Evolutionary conservation across 2,888 invertebrate genomes (phyloP).

Genomic region (Apoda limacodes): DNA sequence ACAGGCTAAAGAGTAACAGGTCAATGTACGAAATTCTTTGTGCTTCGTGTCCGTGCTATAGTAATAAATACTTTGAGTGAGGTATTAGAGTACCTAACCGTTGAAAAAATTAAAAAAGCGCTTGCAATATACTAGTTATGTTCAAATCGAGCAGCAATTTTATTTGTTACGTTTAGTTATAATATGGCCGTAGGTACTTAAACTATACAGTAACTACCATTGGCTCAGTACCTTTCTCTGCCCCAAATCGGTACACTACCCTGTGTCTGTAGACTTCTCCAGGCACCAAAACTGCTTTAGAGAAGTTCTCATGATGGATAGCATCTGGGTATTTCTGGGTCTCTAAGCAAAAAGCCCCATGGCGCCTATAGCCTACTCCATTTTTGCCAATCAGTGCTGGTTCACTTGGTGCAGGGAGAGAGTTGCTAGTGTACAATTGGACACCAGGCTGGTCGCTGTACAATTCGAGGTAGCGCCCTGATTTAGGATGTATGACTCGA

Average conservation of each 20-base stretch:
- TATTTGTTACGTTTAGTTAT: background rate
- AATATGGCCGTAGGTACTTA: no score
- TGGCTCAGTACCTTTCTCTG: slow-evolving; percentile 20
- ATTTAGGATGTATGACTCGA: slow-evolving; percentile 73
- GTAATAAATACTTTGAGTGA: no score
- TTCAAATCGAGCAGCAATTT: no score
- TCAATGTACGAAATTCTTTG: no score
- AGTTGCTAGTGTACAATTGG: slow-evolving; percentile 88
- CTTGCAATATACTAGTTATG: no score
- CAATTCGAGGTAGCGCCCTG: slow-evolving; percentile 82
- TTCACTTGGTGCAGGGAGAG: slow-evolving; percentile 68
- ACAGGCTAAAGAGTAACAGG: no score
- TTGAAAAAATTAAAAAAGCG: no score
- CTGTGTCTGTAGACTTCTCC: slow-evolving; percentile 78
- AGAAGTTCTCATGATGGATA: slow-evolving; percentile 82
- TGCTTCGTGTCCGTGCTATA: no score
- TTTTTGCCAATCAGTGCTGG: slow-evolving; percentile 44
- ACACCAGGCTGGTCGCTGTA: slow-evolving; percentile 90
- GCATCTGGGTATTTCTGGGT: slow-evolving; percentile 94
- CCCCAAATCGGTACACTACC: slow-evolving; percentile 78
- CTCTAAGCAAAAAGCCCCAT: slow-evolving; percentile 89
- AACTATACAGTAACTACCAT: slow-evolving; percentile 22
- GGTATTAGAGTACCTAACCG: no score
- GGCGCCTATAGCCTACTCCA: slow-evolving; percentile 72
- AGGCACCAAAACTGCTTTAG: slow-evolving; percentile 75